Conservation (phyloP, 2,113 vertebrate genomes). For the Fregetta grallaria region DNA sequence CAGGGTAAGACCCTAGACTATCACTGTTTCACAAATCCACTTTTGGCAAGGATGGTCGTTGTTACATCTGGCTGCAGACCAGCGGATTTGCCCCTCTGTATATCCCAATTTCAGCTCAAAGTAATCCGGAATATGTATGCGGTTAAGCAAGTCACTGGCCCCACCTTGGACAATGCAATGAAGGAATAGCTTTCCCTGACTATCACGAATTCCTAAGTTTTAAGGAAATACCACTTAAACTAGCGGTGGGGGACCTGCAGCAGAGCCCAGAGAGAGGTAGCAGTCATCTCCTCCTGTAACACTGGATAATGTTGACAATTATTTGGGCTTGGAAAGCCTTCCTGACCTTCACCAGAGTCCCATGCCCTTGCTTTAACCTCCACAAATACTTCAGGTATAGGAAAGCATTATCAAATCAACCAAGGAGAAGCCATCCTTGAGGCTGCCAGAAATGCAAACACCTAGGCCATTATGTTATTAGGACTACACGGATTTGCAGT, state of each 20-base stretch:
- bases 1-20: rapidly evolving
- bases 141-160: neutral
- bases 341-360: neutral
- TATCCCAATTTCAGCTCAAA: neutral
- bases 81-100: neutral
- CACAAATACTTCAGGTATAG: neutral
- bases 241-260: too few species aligned
- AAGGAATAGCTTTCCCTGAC: neutral
- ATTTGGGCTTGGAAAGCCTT: neutral
- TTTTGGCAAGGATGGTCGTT: neutral
- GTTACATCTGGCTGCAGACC: neutral
- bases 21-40: rapidly evolving
- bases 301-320: neutral
- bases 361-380: neutral
- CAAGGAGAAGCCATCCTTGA: neutral
- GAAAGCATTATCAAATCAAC: neutral
- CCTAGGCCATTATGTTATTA: neutral
- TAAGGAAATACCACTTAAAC: neutral
- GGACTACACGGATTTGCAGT: rapidly evolving
- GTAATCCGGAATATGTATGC: rapidly evolving
- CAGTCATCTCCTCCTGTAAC: neutral
- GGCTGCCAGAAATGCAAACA: neutral
- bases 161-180: rapidly evolving
- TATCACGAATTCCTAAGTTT: neutral
- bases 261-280: neutral